A percentile compares a stretch with the other conserved stretches of the same genome.
Evolutionary conservation across 2,113 vertebrate genomes (phyloP).

Genomic region (Pristiophorus japonicus): DNA sequence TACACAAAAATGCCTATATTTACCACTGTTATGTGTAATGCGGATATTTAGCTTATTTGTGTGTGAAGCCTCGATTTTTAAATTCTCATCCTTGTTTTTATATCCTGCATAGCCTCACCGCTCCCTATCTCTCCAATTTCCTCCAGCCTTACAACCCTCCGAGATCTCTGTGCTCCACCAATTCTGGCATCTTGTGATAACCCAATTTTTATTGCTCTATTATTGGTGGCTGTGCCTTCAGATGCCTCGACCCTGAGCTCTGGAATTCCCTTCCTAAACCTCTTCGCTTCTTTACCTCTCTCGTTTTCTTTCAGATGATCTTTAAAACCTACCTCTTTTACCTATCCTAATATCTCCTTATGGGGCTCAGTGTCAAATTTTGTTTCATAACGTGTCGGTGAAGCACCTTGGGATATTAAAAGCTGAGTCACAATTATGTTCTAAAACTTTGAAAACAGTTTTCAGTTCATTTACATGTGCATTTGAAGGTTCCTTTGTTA

Average conservation of each 20-base stretch:
- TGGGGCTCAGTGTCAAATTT: background rate
- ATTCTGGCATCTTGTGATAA: too few relatives aligned
- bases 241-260: background rate
- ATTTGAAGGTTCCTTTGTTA: background rate
- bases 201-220: too few relatives aligned
- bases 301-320: background rate
- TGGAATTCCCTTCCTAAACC: background rate
- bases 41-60: background rate
- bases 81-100: background rate
- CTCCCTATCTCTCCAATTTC: background rate
- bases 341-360: background rate
- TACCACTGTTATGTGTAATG: background rate
- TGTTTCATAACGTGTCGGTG: background rate
- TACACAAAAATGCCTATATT: background rate
- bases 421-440: background rate
- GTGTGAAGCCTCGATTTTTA: background rate
- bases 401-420: background rate
- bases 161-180: background rate
- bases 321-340: background rate
- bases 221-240: background rate
- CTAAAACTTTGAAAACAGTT: background rate
- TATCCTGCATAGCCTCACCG: background rate
- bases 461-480: background rate
- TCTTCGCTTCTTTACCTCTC: background rate
- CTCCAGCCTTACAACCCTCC: background rate